Base-by-base conservation (phyloP, 2,888 invertebrate species). In the Pseudoips prasinana region DNA sequence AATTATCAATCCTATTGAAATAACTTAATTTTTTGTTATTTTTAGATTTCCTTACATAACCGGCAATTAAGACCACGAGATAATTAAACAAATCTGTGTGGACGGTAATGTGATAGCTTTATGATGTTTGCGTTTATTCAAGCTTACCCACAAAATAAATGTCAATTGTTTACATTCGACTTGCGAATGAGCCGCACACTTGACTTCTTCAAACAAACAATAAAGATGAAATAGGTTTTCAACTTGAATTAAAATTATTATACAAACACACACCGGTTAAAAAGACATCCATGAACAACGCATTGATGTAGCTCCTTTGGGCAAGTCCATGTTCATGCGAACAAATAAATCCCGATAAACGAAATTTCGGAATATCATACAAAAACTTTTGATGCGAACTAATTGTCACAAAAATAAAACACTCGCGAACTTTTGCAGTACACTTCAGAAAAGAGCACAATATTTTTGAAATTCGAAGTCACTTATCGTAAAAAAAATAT, bases 211-310 rank as follows among this genome's bases (percentile, higher is more conserved):
- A 47, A 57, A 59, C 46, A 50, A 50, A 50, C 41, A 45, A 50
- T 40, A 44, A 34, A 43, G 38, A 40, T 23, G 30, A 35, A 9
- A 11, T 22, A 40, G 34, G 34, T 22, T 43, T 33, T 29, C 31
- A 54, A 37, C 54, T 39, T 45, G 20, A 37, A 48, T 39, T 55
- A 59, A 56, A 61, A 52, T 48, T 58, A 61, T 43, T 59, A 69
- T 62, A 59, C 37, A 64, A 69, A 69, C 73, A 88, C 88, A 78
- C 83, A 88, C 88, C 88, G 73, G 77, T 88, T 86, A 87, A 86
- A 82, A 85, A 79, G 81, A 88, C 86, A 88, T 88, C 88, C 88
- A 88, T 88, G 87, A 88, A 88, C 84, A 88, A 83, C 70, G 82
- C 88, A 88, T 85, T 87, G 87, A 87, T 73, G 77, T 79, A 60